Conservation (phyloP, 1,140 invertebrate genomes). For the Drosophila bocqueti region DNA sequence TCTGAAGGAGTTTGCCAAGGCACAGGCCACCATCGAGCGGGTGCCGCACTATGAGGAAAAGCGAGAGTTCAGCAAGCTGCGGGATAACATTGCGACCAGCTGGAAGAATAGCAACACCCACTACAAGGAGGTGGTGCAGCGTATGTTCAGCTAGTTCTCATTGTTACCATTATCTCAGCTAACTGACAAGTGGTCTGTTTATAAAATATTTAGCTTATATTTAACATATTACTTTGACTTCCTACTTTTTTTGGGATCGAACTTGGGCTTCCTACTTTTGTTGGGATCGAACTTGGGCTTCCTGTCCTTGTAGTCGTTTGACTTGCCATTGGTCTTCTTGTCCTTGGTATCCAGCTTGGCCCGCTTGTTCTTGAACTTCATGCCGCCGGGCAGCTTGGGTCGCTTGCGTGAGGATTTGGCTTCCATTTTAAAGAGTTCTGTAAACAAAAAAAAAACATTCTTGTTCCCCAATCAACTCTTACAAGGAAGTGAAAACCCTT, state of each 20-base stretch:
- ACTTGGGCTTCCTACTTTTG: constrained; percentile 46
- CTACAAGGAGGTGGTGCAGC: constrained; percentile 79
- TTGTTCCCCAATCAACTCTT: neutral
- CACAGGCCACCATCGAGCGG: constrained; percentile 64
- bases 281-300: constrained; percentile 40
- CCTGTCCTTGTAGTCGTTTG: constrained; percentile 56
- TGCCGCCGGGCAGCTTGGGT: constrained; percentile 57
- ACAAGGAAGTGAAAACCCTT: neutral
- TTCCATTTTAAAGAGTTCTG: constrained; percentile 76
- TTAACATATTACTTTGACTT: constrained; percentile 49
- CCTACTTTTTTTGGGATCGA: constrained; percentile 42
- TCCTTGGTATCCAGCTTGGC: constrained; percentile 11
- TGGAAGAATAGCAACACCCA: constrained; percentile 74
- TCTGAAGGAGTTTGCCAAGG: constrained; percentile 78
- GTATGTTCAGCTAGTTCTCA: constrained; percentile 78
- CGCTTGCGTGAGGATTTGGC: constrained; percentile 64
- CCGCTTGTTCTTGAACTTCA: constrained; percentile 77
- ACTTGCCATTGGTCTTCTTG: constrained; percentile 21
- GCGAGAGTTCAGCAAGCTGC: constrained; percentile 73
- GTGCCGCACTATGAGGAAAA: constrained; percentile 72
- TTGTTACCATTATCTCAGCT: constrained; percentile 24
- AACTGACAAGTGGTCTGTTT: constrained; percentile 14
- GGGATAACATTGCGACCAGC: constrained; percentile 60
- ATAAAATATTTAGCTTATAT: constrained; percentile 44
- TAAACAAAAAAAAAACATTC: neutral